Evolutionary conservation across 2,888 invertebrate genomes (phyloP).

Genomic region (Drosophila austrosaltans): DNA sequence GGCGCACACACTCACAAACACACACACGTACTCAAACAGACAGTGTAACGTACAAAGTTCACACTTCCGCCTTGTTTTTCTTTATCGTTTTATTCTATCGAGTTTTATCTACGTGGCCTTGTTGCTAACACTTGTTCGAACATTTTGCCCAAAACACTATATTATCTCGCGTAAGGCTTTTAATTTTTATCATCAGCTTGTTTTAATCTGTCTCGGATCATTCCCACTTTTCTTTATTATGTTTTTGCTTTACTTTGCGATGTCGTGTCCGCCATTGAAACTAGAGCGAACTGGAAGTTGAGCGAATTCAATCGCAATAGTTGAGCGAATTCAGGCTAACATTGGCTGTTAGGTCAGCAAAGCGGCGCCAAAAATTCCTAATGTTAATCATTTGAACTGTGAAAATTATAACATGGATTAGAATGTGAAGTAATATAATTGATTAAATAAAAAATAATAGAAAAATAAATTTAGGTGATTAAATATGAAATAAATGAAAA

Average conservation of each 20-base stretch:
- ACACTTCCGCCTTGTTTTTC: constrained; percentile 51
- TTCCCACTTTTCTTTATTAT: constrained; percentile 60
- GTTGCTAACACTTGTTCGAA: constrained; percentile 32
- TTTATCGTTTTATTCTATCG: constrained; percentile 38
- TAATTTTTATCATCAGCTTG: constrained; percentile 18
- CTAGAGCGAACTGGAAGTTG: too few relatives aligned
- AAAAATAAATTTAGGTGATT: too few relatives aligned
- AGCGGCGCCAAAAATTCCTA: too few relatives aligned
- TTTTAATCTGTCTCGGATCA: constrained; percentile 31
- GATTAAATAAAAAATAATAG: too few relatives aligned
- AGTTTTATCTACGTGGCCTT: constrained; percentile 45
- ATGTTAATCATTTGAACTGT: too few relatives aligned
- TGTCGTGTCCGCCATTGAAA: constrained; percentile 54
- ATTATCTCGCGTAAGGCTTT: constrained; percentile 30
- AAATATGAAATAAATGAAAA: too few relatives aligned
- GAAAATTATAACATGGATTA: too few relatives aligned
- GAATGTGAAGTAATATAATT: too few relatives aligned
- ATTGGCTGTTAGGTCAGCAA: too few relatives aligned
- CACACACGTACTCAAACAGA: constrained; percentile 8
- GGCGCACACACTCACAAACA: constrained; percentile 16
- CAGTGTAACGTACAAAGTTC: constrained; percentile 10
- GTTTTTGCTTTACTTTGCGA: constrained; percentile 11
- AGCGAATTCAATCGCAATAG: too few relatives aligned
- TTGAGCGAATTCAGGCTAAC: too few relatives aligned
- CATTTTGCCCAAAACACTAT: constrained; percentile 52